Evolutionary conservation across 1,140 invertebrate genomes (phyloP), one percentile per base, ranked within the genome.

Genomic region (Drosophila nikananu): DNA sequence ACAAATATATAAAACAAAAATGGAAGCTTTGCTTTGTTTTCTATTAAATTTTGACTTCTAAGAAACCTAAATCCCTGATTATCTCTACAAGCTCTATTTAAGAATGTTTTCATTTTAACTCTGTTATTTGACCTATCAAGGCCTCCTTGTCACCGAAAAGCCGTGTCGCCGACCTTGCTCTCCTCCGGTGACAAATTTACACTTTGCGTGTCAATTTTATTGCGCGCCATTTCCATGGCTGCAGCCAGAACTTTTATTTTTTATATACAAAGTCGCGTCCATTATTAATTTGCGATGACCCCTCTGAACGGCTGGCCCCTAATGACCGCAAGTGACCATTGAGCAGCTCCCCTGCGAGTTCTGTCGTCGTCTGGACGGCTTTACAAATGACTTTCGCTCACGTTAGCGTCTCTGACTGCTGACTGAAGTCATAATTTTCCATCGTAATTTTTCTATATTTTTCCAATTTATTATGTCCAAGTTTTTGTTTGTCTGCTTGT

Each of bases 341-440:
- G 54, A 57, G 35, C 21, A 57, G 54, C 10, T 57, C 54, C 46
- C 30, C 25, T 21, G 39, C 21, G 27, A 39, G 58, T 61, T 59
- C 60, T 68, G 48, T 30, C 62, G 68, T 51, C 64, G 68, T 58
- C 68, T 72, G 67, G 48, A 5, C 51, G 30, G 57, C 46, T 66
- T 83, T 83, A 83, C 76, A 83, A 83, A 83, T 83, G 81, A 83
- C 80, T 83, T 83, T 83, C 51, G 65, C 75, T 83, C 80, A 83
- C 80, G 81, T 83, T 76, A 83, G 70, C 75, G 51, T 74, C 51
- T 65, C 65, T 62, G 77, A 67, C 80, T 83, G 55, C 65, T 62
- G 77, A 67, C 80, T 83, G 55, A 80, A 79, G 80, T 83, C 81
- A 80, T 83, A 83, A 83, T 83, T 83, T 83, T 83, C 81, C 76